phyloP scores from a whole-genome alignment of 2,797 vertebrate genomes.

The Hippopotamyrus pictus region DNA sequence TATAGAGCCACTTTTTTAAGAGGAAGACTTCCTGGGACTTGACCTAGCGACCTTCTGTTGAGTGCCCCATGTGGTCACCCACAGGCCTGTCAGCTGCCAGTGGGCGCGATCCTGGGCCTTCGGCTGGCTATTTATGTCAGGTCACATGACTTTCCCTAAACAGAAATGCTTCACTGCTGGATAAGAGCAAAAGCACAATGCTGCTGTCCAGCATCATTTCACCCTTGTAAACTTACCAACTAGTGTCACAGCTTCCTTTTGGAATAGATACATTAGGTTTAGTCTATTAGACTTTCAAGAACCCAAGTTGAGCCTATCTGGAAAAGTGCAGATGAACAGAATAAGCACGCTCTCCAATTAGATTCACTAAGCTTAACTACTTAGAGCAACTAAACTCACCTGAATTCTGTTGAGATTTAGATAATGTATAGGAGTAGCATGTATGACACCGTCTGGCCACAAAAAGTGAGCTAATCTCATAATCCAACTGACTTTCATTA shows the following conservation, averaged over 20 bases:
- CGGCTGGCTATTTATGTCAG: not conserved
- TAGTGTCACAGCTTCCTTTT: not conserved
- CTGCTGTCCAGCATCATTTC: not conserved
- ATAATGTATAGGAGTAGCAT: not conserved
- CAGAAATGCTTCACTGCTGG: not conserved
- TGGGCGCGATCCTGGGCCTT: not conserved
- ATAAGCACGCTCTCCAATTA: not conserved
- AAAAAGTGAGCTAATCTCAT: not conserved
- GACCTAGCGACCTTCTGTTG: not conserved
- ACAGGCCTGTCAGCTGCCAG: not conserved
- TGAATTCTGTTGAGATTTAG: not conserved
- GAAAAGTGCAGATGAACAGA: not conserved
- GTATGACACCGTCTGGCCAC: not conserved
- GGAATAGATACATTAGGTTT: not conserved
- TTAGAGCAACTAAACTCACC: not conserved
- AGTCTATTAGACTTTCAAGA: not conserved
- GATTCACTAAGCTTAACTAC: not conserved
- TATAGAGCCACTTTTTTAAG: not conserved
- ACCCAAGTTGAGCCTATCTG: not conserved
- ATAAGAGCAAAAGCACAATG: not conserved
- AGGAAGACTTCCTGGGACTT: not conserved
- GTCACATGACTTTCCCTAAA: not conserved
- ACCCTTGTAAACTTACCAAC: not conserved
- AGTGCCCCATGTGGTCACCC: not conserved
- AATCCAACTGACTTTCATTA: not conserved